Base-by-base conservation (phyloP, 2,113 vertebrate species). In the Polyodon spathula region DNA sequence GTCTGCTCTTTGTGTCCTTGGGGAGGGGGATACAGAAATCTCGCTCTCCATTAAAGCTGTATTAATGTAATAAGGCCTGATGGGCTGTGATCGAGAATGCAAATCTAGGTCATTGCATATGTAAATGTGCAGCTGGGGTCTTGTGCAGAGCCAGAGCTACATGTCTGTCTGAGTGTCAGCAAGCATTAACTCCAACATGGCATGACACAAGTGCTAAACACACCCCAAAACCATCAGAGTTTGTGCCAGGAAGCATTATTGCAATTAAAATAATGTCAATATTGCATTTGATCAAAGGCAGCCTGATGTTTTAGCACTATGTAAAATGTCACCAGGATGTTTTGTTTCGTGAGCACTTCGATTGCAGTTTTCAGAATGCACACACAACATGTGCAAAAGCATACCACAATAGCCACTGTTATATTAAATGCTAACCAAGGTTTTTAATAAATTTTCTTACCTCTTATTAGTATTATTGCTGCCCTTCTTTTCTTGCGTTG, bases 31-130 rank as follows among this genome's bases (percentile, higher is more conserved):
- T 16, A 16, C 63, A 0, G 0, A 2, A 44, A 48, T 72, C 52
- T 73, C 57, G 65, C 67, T 52, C 65, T 53, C 12, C 39, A 56
- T 73, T 68, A 68, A 73, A 66, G 79, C 69, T 51, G 66, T 4
- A 1, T 79, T 74, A 70, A 66, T 82, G 83, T 92, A 92, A 93
- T 90, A 86, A 87, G 80, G 82, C 66, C 72, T 80, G 85, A 88
- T 87, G 78, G 84, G 82, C 77, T 88, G 82, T 88, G 84, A 81
- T 86, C 73, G 79, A 66, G 72, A 86, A 84, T 88, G 85, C 83
- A 90, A 86, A 92, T 91, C 82, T 89, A 84, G 88, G 91, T 89
- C 91, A 90, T 88, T 81, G 86, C 88, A 83, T 92, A 91, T 94
- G 89, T 82, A 92, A 90, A 91, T 90, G 73, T 84, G 83, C 88